phyloP scores from a whole-genome alignment of 1,140 invertebrate species.

The Matsumurasca onukii region DNA sequence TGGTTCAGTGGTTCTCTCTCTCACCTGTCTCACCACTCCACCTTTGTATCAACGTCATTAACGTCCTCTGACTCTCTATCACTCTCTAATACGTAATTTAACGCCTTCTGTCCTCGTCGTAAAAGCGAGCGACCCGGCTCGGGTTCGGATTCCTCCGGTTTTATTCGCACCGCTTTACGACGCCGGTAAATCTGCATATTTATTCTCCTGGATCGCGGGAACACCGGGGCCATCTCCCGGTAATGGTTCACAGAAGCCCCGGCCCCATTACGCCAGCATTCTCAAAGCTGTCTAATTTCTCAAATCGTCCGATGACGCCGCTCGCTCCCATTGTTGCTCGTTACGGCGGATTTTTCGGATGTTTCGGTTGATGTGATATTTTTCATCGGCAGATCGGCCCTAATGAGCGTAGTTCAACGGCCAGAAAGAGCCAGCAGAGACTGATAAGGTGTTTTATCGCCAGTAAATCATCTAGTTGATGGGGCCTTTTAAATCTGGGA shows the following conservation, averaged over 20 bases:
- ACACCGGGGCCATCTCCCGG: neutral
- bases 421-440: too few species aligned
- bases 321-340: slow-evolving; percentile 6
- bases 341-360: neutral
- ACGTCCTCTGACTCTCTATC: slow-evolving; percentile 18
- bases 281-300: slow-evolving; percentile 11
- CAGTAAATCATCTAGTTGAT: too few species aligned
- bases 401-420: too few species aligned
- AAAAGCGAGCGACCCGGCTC: slow-evolving; percentile 15
- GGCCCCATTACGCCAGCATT: neutral
- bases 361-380: slow-evolving; percentile 3
- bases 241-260: slow-evolving; percentile 15
- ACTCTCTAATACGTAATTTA: slow-evolving; percentile 24
- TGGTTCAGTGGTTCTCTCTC: too few species aligned
- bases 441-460: too few species aligned
- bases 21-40: neutral
- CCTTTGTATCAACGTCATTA: neutral
- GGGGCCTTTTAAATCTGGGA: too few species aligned
- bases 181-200: slow-evolving; percentile 19
- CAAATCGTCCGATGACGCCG: slow-evolving; percentile 18
- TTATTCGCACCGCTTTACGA: slow-evolving; percentile 16
- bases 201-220: neutral
- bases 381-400: neutral
- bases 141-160: slow-evolving; percentile 12
- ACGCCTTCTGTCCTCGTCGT: slow-evolving; percentile 5